A percentile compares a stretch with the other conserved stretches of the same genome.
phyloP scores from a whole-genome alignment of 2,797 vertebrate species.

The Selene dorsalis region DNA sequence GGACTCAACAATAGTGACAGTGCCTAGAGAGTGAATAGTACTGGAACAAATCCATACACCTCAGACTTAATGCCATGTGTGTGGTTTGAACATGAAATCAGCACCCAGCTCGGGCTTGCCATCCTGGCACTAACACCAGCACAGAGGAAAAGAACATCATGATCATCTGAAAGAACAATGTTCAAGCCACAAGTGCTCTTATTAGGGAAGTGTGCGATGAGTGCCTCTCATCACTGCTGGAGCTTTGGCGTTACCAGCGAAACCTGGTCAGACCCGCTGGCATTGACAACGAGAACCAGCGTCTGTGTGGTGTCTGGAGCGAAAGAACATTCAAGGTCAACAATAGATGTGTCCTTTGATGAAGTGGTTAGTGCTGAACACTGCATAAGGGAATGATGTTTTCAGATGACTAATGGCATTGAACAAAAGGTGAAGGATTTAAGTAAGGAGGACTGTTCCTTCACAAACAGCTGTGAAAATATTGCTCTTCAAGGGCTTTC shows the following conservation, averaged over 20 bases:
- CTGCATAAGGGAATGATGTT: constrained; percentile 48
- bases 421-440: constrained; percentile 59
- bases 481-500: constrained; percentile 47
- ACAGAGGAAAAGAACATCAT: constrained; percentile 19
- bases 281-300: constrained; percentile 23
- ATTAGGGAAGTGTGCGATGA: constrained; percentile 62
- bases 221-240: constrained; percentile 56
- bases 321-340: constrained; percentile 63
- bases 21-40: constrained; percentile 12
- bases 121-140: constrained; percentile 40
- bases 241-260: constrained; percentile 50
- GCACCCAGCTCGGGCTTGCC: constrained; percentile 17
- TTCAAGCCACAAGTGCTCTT: constrained; percentile 60
- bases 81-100: constrained; percentile 44
- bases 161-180: constrained; percentile 27
- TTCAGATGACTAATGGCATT: constrained; percentile 60
- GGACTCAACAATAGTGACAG: constrained; percentile 26
- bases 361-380: constrained; percentile 59
- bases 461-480: constrained; percentile 68
- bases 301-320: constrained; percentile 45
- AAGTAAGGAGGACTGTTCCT: constrained; percentile 20
- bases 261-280: constrained; percentile 56
- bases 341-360: constrained; percentile 38
- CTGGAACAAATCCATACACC: constrained; percentile 21
- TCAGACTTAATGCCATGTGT: constrained; percentile 33